Base-by-base conservation (phyloP, 2,888 invertebrate species). In the Zaprionus lineosus region DNA sequence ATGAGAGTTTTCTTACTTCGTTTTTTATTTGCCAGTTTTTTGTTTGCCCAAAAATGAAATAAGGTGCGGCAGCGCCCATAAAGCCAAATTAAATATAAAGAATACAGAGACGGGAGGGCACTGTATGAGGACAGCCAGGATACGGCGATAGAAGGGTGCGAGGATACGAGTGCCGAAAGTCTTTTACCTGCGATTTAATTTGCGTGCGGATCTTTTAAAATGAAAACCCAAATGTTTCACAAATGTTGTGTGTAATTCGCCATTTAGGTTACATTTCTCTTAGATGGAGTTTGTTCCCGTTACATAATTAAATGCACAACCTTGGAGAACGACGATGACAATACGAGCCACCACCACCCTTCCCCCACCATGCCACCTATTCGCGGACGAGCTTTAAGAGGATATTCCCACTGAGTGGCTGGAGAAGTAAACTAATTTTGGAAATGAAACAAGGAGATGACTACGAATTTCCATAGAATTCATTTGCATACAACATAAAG, bases 71-170 rank as follows among this genome's bases (percentile, higher is more conserved):
- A 33, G 76, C 52, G 67, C 40, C 81, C 81, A 82, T 84, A 82
- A 82, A 82, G 70, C 60, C 65, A 83, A 82, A 82, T 82, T 82
- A 82, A 83, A 82, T 84, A 83, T 44, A 48, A 29, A 64, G 71
- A 66, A 59, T 31, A 33, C 18, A 36, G 15, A 46, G 34, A 40
- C 12, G 43, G 36, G 44, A 16, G 37, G 21, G 7, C 63, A 60
- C 46, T 52, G 31, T 51, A 56, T 44, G 21, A 21, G 21, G 4
- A 21, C 4, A 7, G 7, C 36, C 53, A 57, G 53, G 18, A 43
- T 41, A 26, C 47, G 37, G 47, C 11, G 2, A 18, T 31, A 52
- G 53, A 57, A 24, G 24, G 8, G 8, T 2, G 24, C 8, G 24
- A 12, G 33, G 24, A 18, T 36, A 12, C 41, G 46, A 29, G 26